A percentile compares a stretch with the other conserved stretches of the same genome.
phyloP scores from a whole-genome alignment of 2,113 vertebrate species.

The Prionailurus viverrinus region DNA sequence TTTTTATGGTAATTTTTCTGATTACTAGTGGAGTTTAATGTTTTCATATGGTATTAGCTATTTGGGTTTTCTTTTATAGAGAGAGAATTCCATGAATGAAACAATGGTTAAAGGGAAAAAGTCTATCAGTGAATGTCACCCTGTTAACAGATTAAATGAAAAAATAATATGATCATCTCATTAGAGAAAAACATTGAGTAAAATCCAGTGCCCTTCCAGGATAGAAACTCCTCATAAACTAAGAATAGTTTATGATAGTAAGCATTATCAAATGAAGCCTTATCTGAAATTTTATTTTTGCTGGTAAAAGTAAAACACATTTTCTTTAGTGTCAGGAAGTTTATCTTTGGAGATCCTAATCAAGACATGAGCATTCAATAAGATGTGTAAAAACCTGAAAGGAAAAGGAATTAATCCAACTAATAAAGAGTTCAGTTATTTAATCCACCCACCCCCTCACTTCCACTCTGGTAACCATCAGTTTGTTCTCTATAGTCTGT shows the following conservation, averaged over 20 bases:
- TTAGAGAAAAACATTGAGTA: neutral
- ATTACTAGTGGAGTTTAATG: neutral
- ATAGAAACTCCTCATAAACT: neutral
- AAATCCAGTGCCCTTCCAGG: neutral
- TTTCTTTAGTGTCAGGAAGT: neutral
- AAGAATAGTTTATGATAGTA: neutral
- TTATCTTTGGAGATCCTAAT: neutral
- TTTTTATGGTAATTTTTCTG: neutral
- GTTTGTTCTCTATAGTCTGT: neutral
- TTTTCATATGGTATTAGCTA: neutral
- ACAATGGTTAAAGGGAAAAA: neutral
- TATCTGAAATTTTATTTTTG: conserved; percentile 16
- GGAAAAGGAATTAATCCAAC: conserved; percentile 35
- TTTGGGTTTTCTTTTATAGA: conserved; percentile 22
- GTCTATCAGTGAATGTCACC: neutral
- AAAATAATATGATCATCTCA: neutral
- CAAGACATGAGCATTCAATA: neutral
- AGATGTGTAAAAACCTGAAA: neutral
- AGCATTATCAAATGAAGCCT: neutral
- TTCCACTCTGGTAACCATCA: neutral
- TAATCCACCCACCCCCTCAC: neutral
- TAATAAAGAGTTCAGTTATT: neutral
- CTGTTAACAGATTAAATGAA: neutral
- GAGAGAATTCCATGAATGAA: neutral
- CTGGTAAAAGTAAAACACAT: neutral